Evolutionary conservation across 2,888 invertebrate genomes (phyloP).

Genomic region (Agrenia bidenticulata): DNA sequence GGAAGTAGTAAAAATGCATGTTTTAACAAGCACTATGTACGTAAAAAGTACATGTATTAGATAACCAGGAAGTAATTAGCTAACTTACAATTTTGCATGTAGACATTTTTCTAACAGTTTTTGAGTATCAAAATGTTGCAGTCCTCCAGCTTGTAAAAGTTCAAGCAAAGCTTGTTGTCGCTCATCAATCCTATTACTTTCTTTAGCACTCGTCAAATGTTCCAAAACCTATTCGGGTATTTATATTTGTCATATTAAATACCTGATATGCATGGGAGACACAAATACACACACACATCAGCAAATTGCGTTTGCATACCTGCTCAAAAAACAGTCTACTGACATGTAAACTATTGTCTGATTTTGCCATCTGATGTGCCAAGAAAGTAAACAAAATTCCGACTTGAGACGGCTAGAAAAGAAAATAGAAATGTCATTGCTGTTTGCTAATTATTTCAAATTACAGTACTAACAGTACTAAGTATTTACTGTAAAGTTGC

Average conservation of each 20-base stretch:
- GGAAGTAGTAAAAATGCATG: conserved; percentile 32
- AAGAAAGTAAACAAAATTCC: conserved; percentile 68
- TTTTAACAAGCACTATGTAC: not conserved
- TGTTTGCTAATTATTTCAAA: conserved; percentile 7
- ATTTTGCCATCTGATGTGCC: conserved; percentile 65
- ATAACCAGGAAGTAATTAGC: not conserved
- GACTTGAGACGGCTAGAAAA: conserved; percentile 62
- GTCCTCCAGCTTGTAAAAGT: conserved; percentile 65
- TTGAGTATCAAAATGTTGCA: conserved; percentile 63
- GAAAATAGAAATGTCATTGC: not conserved
- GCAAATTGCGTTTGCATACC: conserved; percentile 54
- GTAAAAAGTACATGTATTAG: not conserved
- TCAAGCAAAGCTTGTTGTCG: conserved; percentile 73
- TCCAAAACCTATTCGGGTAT: conserved; percentile 44
- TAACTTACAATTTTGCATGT: conserved; percentile 65
- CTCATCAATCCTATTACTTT: conserved; percentile 59
- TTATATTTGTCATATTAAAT: not conserved
- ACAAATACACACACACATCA: not conserved
- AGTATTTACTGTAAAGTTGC: conserved; percentile 66
- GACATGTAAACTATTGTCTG: conserved; percentile 57
- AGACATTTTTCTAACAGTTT: conserved; percentile 65
- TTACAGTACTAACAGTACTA: not conserved
- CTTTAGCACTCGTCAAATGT: conserved; percentile 51
- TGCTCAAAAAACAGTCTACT: conserved; percentile 64
- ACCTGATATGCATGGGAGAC: not conserved